phyloP scores from a whole-genome alignment of 2,113 vertebrate genomes.

The Takifugu flavidus region DNA sequence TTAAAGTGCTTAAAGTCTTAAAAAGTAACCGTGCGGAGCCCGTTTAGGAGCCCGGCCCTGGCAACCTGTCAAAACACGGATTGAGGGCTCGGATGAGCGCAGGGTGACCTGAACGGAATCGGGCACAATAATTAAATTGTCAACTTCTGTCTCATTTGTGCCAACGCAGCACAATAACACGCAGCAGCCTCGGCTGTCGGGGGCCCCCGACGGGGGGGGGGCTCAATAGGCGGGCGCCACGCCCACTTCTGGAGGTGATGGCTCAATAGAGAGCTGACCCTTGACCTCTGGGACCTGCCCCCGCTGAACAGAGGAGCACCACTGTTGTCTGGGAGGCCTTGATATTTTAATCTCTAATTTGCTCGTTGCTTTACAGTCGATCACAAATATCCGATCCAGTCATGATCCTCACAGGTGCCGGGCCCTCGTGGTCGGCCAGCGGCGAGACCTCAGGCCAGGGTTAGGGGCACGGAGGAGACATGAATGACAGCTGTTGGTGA shows the following conservation, averaged over 20 bases:
- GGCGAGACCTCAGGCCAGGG: too few relatives aligned
- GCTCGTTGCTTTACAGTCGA: too few relatives aligned
- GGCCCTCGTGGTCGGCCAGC: too few relatives aligned
- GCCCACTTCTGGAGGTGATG: slow-evolving; percentile 56
- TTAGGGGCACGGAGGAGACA: too few relatives aligned
- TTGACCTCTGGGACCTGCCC: slow-evolving; percentile 48
- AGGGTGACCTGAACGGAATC: slow-evolving; percentile 23
- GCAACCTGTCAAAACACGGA: slow-evolving; percentile 56
- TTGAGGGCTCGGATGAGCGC: slow-evolving; percentile 39
- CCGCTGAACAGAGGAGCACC: slow-evolving; percentile 10
- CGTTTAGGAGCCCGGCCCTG: slow-evolving; percentile 31
- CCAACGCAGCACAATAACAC: slow-evolving; percentile 53
- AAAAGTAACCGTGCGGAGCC: slow-evolving; percentile 51
- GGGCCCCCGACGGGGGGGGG: background rate
- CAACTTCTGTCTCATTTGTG: slow-evolving; percentile 45
- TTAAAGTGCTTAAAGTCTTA: slow-evolving; percentile 62
- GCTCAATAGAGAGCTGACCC: slow-evolving; percentile 71
- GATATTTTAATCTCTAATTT: slow-evolving; percentile 11
- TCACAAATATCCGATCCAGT: too few relatives aligned
- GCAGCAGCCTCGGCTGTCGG: slow-evolving; percentile 32
- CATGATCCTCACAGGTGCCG: too few relatives aligned
- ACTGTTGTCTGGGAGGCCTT: slow-evolving; percentile 31
- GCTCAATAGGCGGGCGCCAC: slow-evolving; percentile 45
- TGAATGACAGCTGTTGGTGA: too few relatives aligned
- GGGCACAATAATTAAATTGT: slow-evolving; percentile 57